Evolutionary conservation across 2,113 vertebrate genomes (phyloP).

Genomic region (Collichthys lucidus): DNA sequence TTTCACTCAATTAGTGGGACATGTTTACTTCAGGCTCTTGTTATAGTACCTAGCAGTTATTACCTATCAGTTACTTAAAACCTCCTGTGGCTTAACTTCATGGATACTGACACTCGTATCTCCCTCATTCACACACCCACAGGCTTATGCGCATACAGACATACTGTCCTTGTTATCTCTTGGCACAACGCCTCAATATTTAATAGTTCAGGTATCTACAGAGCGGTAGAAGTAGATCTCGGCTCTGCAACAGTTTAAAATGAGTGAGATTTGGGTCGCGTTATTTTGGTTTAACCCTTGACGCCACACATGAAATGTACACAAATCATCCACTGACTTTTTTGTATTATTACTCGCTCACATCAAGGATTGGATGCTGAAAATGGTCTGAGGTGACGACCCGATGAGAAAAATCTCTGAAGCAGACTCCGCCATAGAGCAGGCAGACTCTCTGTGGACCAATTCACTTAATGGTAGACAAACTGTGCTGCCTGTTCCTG

Average conservation of each 20-base stretch:
- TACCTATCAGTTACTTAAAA: conserved; percentile 4
- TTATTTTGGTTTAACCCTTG: neutral
- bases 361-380: neutral
- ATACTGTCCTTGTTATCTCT: conserved; percentile 18
- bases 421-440: neutral
- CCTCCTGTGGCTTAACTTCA: conserved; percentile 1
- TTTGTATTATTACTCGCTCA: neutral
- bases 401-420: neutral
- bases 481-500: conserved; percentile 13
- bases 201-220: conserved; percentile 23
- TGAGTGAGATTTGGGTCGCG: neutral
- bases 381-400: conserved; percentile 12
- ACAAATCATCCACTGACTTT: neutral
- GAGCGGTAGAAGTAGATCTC: neutral
- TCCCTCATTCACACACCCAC: conserved; percentile 8
- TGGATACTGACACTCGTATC: neutral
- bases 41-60: neutral
- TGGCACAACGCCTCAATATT: conserved; percentile 23
- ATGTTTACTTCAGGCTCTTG: neutral
- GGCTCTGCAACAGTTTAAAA: neutral
- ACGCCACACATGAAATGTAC: neutral
- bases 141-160: conserved; percentile 12
- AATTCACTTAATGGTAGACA: conserved; percentile 37
- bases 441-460: conserved; percentile 9
- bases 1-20: neutral